phyloP scores from a whole-genome alignment of 2,888 invertebrate genomes.

The Hirtodrosophila cameraria region DNA sequence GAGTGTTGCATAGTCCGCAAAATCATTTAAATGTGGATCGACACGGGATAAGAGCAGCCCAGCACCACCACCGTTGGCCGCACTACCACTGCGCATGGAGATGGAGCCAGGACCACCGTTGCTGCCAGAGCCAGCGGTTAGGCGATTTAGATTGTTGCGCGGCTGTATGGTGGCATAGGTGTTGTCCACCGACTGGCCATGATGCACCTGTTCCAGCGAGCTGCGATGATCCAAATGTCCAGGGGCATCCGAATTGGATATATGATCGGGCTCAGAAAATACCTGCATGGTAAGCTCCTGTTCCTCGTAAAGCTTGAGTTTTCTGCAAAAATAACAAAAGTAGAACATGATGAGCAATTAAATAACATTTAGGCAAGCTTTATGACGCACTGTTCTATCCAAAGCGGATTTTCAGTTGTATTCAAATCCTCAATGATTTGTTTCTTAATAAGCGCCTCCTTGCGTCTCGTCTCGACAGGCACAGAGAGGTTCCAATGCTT shows the following conservation, averaged over 20 bases:
- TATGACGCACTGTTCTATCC: slow-evolving; percentile 93
- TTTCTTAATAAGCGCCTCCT: slow-evolving; percentile 92
- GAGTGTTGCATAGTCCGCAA: slow-evolving; percentile 84
- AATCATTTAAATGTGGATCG: slow-evolving; percentile 81
- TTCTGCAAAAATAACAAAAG: slow-evolving; percentile 84
- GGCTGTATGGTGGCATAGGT: slow-evolving; percentile 84
- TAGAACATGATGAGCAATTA: rapidly evolving
- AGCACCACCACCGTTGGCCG: slow-evolving; percentile 56
- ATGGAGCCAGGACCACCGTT: slow-evolving; percentile 63
- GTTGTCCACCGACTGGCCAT: slow-evolving; percentile 83
- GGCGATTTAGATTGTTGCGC: slow-evolving; percentile 76
- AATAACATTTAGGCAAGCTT: not conserved
- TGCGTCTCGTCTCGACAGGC: slow-evolving; percentile 91
- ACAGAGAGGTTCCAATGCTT: slow-evolving; percentile 94
- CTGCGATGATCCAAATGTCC: slow-evolving; percentile 82
- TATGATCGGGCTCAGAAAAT: slow-evolving; percentile 90
- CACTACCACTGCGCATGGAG: slow-evolving; percentile 67
- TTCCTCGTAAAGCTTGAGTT: slow-evolving; percentile 94
- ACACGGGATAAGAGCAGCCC: slow-evolving; percentile 64
- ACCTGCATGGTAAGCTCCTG: slow-evolving; percentile 97
- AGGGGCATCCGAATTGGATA: slow-evolving; percentile 82
- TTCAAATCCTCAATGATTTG: slow-evolving; percentile 93
- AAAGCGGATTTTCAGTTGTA: slow-evolving; percentile 95
- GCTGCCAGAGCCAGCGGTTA: slow-evolving; percentile 46
- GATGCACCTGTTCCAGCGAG: slow-evolving; percentile 82